Base-by-base conservation (phyloP, 2,888 invertebrate genomes). In the Scelioninae gen. 1 region DNA sequence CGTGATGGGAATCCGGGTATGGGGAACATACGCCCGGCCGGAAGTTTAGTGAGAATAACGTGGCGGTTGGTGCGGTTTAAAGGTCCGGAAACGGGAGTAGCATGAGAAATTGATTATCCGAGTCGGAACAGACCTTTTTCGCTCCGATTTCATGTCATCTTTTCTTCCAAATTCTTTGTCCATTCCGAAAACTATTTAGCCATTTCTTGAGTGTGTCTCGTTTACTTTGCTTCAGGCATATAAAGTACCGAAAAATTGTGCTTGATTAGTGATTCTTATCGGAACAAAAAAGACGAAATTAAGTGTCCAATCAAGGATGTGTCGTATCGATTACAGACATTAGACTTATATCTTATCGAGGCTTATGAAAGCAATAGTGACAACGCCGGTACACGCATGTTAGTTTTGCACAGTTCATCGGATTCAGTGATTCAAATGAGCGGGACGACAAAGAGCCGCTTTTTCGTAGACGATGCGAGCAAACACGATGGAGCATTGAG, bases 11-110 rank as follows among this genome's bases (percentile, higher is more conserved):
- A 43, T 60, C 43, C 11, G 62, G 7, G 15, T 3, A 5, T 43
- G n/a, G n/a, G 43, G 60, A 43, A 23, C 13, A 11, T 15, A 23
- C 53, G 66, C 23, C 8, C 66, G 55, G 34, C 34, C 60, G 72
- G 72, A 72, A 62, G 53, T 72, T 40, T 62, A 9, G 31, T 31
- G 75, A 49, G 40, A 58, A 58, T 34, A 75, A 51, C 58, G 75
- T 55, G 77, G 38, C 69, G 55, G 69, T 63, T 69, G 45, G 68
- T 40, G 60, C 32, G 62, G 68, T 77, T 77, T 77, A 77, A 77
- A 68, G 76, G 76, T 13, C 76, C 76, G 56, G 76, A 76, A 68
- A 40, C 32, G 32, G 68, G 43, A 51, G 34, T 15, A 15, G 47
- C 58, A 15, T 34, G 56, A n/a, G 29, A 7, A 56, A 65, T 66